Conservation (phyloP, 2,888 invertebrate species). For the Ditula angustiorana region DNA sequence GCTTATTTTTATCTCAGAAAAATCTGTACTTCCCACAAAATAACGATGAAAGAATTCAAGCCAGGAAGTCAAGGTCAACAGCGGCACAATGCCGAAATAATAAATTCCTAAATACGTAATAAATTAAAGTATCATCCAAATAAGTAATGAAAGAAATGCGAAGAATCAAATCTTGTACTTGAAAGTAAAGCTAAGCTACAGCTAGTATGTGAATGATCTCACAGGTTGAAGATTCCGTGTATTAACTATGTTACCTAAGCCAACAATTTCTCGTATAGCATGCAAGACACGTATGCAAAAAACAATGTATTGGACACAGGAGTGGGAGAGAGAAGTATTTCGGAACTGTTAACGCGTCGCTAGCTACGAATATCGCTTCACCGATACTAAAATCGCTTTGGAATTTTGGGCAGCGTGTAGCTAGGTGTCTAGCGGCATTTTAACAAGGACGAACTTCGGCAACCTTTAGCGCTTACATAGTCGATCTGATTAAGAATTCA, state of each 20-base stretch:
- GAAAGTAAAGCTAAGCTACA: too few relatives aligned
- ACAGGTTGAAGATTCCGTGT: background rate
- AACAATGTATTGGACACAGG: background rate
- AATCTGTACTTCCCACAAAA: too few relatives aligned
- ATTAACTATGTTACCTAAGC: background rate
- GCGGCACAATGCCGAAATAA: too few relatives aligned
- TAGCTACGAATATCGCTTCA: background rate
- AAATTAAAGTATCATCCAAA: background rate
- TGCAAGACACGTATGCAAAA: background rate
- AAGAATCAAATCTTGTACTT: background rate
- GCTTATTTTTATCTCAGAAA: too few relatives aligned
- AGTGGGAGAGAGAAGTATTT: background rate
- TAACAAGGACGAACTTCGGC: background rate
- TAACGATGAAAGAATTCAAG: too few relatives aligned
- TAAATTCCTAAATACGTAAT: background rate
- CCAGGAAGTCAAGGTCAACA: too few relatives aligned
- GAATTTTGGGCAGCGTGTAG: background rate
- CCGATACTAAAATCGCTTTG: background rate
- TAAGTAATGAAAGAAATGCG: background rate
- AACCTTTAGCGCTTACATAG: background rate
- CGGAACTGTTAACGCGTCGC: background rate
- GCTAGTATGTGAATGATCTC: background rate
- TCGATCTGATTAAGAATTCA: background rate
- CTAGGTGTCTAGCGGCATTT: background rate
- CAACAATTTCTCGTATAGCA: background rate